Percentiles rank a stretch among this genome's conserved stretches.
phyloP scores from a whole-genome alignment of 2,797 vertebrate species.

The Helicolenus hilgendorfi region DNA sequence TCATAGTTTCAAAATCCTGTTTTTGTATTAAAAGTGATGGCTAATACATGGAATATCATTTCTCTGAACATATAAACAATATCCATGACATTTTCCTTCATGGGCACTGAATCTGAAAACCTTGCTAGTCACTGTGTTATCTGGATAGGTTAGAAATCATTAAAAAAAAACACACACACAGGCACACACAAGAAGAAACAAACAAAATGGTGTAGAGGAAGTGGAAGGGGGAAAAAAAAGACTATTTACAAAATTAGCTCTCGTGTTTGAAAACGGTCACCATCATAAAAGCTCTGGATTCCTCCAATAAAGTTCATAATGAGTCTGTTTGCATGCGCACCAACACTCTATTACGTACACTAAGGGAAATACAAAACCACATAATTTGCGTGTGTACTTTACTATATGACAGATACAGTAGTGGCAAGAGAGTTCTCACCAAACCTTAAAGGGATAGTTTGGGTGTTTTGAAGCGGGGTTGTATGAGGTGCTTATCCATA shows the following conservation, averaged over 20 bases:
- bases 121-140: conserved; percentile 76
- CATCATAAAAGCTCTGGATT: conserved; percentile 31
- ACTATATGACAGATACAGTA: neutral
- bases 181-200: conserved; percentile 61
- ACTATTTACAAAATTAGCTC: conserved; percentile 82
- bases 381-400: neutral
- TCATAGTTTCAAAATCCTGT: conserved; percentile 91
- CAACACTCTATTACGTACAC: neutral
- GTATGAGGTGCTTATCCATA: no score
- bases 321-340: conserved; percentile 25
- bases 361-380: neutral
- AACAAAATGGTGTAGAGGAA: conserved; percentile 53
- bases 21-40: conserved; percentile 87
- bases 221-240: conserved; percentile 40
- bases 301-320: conserved; percentile 27
- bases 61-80: conserved; percentile 79
- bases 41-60: conserved; percentile 84
- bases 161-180: conserved; percentile 37
- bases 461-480: no score
- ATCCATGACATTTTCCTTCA: conserved; percentile 90
- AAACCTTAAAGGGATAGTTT: neutral
- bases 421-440: neutral
- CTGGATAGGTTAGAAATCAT: conserved; percentile 75
- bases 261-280: conserved; percentile 52
- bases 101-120: conserved; percentile 84